These are phyloP conservation scores for Fregata magnificens DNA, from an alignment of 2,113 vertebrate species.

Conservation along the genomic window DNA sequence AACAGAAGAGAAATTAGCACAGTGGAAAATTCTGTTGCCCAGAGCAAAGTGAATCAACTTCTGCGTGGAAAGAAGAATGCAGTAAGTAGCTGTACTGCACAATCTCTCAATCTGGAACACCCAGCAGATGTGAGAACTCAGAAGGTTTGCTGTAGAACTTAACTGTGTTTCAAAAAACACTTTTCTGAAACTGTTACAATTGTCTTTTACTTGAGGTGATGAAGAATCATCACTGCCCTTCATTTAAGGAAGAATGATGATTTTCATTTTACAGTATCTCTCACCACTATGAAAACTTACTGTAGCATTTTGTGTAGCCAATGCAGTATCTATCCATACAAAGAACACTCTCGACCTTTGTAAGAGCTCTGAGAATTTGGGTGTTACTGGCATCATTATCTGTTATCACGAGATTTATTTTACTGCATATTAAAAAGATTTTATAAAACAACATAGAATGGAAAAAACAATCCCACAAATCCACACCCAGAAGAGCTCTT, in stretches of 20 bases:
- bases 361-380: background rate
- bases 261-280: background rate
- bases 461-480: background rate
- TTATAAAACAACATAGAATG: background rate
- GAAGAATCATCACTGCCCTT: background rate
- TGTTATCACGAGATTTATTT: background rate
- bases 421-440: background rate
- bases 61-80: background rate
- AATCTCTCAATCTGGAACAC: background rate
- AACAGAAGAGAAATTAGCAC: background rate
- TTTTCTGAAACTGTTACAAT: background rate
- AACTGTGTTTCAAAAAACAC: no score
- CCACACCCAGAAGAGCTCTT: background rate
- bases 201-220: background rate
- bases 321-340: fast-evolving
- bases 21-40: background rate
- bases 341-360: background rate
- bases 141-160: background rate
- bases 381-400: background rate
- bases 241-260: background rate
- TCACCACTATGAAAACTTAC: background rate
- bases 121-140: fast-evolving
- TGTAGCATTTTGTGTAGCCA: no score
- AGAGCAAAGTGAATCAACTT: background rate
- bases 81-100: no score